A percentile compares a stretch with the other conserved stretches of the same genome.
These are phyloP conservation scores for Enoplolaimus lenunculus DNA, from an alignment of 2,888 invertebrate species.

Conservation along the genomic window DNA sequence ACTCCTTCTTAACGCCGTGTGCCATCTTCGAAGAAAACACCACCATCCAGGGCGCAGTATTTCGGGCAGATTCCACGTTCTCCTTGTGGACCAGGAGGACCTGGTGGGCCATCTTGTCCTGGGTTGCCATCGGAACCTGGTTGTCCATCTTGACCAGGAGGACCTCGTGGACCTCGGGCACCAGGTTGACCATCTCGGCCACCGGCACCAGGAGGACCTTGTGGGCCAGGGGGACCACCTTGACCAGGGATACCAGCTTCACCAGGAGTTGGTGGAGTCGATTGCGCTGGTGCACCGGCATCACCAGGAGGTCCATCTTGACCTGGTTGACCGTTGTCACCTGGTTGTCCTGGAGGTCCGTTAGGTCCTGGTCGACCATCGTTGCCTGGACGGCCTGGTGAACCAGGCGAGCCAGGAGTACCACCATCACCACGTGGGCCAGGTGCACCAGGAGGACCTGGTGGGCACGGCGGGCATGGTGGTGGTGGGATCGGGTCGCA, in stretches of 20 bases:
- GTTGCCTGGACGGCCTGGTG: constrained; percentile 18
- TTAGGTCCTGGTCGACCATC: constrained; percentile 18
- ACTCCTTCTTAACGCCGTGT: too few species aligned
- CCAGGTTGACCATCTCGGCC: neutral
- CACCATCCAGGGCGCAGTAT: constrained; percentile 19
- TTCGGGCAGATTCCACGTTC: constrained; percentile 16
- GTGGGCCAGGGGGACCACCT: neutral
- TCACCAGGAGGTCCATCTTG: constrained; percentile 19
- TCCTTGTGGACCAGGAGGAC: neutral
- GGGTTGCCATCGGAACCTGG: neutral
- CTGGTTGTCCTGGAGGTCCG: constrained; percentile 23
- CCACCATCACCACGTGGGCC: constrained; percentile 10
- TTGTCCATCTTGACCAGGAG: neutral
- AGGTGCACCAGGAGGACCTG: constrained; percentile 9
- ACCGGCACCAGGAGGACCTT: neutral
- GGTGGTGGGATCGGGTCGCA: constrained; percentile 4
- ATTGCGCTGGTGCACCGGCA: constrained; percentile 15
- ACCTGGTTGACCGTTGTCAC: constrained; percentile 18
- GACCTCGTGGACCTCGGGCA: neutral
- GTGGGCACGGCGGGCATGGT: constrained; percentile 4
- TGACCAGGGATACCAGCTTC: neutral
- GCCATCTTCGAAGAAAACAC: constrained; percentile 18
- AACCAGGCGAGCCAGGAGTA: constrained; percentile 6
- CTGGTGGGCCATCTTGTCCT: neutral
- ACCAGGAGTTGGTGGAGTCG: constrained; percentile 22